Evolutionary conservation across 2,888 invertebrate genomes (phyloP), one percentile per base, ranked within the genome.

Genomic region (Nasonia oneida): DNA sequence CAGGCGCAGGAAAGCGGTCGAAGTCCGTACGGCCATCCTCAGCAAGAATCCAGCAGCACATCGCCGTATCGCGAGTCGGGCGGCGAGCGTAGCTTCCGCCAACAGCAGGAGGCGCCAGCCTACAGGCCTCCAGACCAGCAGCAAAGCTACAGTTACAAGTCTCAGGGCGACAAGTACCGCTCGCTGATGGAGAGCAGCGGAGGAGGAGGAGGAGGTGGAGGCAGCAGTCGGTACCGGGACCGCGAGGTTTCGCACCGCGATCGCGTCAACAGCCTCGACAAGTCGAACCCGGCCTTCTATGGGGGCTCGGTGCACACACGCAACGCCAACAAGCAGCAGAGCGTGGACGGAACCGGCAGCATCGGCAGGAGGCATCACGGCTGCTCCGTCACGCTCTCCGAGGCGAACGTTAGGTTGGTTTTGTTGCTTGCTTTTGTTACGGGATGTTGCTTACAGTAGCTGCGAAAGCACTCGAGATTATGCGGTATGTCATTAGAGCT

Each of bases 211-310:
- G 67, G 78, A 15, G 75, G 3, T 4, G 80, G 71, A 18, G 33
- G 57, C 14, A 89, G 91, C 85, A 91, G 92, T 83, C 92, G 92
- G 87, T 92, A 91, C 76, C 90, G 91, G 14, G 92, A 92, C 53
- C 91, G 92, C 86, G 92, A 91, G 78, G 91, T 91, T 50, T 90
- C 90, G 81, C 91, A 92, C 83, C 89, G 93, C 75, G 93, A 93
- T 50, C 90, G 93, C 82, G 93, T 93, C 61, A 93, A 93, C 86
- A 93, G 93, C 87, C 89, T 93, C 83, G 93, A 93, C 87, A 93
- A 93, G 84, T 91, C 91, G 67, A 93, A 91, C 83, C 87, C 91
- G 23, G 88, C 91, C 23, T 92, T 91, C 89, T 93, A 92, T 87
- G 90, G 91, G 73, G 89, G 90, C 87, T 91, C 91, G 83, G 89